Evolutionary conservation across 2,888 invertebrate species (phyloP), one percentile per base, ranked within the genome.

Genomic region (Rhabditoides inermis): DNA sequence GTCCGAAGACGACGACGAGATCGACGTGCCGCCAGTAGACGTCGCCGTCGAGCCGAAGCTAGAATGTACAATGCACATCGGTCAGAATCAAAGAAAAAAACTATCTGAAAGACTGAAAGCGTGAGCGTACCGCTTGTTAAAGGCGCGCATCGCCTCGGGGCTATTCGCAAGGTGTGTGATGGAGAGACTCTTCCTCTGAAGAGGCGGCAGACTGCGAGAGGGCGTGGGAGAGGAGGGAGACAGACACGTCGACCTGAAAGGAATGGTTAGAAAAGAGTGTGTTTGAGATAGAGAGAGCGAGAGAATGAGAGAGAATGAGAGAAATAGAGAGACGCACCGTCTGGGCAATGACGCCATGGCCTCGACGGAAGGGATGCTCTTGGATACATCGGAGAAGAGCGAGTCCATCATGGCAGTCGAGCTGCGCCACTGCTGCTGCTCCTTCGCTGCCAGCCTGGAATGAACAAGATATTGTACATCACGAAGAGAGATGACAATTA

Each of bases 381-480:
- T 70, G 25, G 66, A 63, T 12, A 73, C 54, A 45, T 73, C 73
- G 15, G 69, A 58, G 53, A 74, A 73, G 27, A 72, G 66, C 20
- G 59, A 58, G 49, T 73, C 73, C 23, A 73, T 49, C 40, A 73
- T 59, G 39, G 63, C 68, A 7, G 73, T 72, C 4, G 73, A 74
- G 3, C 70, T 70, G 20, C 73, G 54, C 73, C 73, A 73, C 51
- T 65, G 65, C 73, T 73, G 74, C 51, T 65, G 65, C 26, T 72
- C 63, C 49, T 66, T 68, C 61, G 58, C 58, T 2, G 64, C 64
- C 1, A 55, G 58, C n/a, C 56, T 23, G 28, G 1, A 46, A 46
- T 40, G 15, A n/a, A 40, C 1, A 1, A 40, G 18, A n/a, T 32
- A 10, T 40, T 40, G 10, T 40, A 40, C 18, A 10, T 1, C 22